phyloP scores from a whole-genome alignment of 2,888 invertebrate genomes.

The Diloba caeruleocephala region DNA sequence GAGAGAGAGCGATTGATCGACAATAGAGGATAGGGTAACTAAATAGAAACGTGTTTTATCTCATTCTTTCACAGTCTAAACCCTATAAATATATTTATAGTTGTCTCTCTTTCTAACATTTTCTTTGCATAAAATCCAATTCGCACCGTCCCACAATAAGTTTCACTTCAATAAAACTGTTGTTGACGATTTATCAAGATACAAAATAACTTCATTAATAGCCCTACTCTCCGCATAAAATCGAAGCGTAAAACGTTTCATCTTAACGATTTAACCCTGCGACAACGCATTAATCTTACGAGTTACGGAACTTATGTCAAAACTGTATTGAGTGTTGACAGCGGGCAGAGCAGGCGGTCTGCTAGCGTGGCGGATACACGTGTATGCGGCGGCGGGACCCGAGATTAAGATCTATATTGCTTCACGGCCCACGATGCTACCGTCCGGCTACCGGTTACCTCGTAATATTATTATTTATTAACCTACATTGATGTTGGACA shows the following conservation, averaged over 20 bases:
- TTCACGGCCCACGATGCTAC: slow-evolving; percentile 36
- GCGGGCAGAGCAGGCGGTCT: slow-evolving; percentile 34
- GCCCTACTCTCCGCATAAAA: not conserved
- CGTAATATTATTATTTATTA: slow-evolving; percentile 47
- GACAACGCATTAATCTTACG: slow-evolving; percentile 21
- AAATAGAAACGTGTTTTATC: too few species aligned
- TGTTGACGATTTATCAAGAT: not conserved
- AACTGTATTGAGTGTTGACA: slow-evolving; percentile 46
- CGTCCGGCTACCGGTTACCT: slow-evolving; percentile 37
- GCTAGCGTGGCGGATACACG: slow-evolving; percentile 38
- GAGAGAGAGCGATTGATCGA: too few species aligned
- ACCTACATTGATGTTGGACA: slow-evolving; percentile 24
- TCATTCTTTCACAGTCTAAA: too few species aligned
- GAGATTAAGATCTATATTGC: slow-evolving; percentile 54
- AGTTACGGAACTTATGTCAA: slow-evolving; percentile 31
- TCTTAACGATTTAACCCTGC: slow-evolving; percentile 18
- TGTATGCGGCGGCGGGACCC: slow-evolving; percentile 39
- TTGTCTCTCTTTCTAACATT: too few species aligned
- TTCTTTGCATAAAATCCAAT: too few species aligned
- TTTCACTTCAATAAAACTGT: too few species aligned
- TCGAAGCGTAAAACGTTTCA: not conserved
- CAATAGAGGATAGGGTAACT: too few species aligned
- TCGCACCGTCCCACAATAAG: too few species aligned
- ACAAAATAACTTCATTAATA: not conserved
- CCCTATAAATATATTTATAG: too few species aligned